Base-by-base conservation (phyloP, 2,888 invertebrate genomes). In the Sussaba pulchella region DNA sequence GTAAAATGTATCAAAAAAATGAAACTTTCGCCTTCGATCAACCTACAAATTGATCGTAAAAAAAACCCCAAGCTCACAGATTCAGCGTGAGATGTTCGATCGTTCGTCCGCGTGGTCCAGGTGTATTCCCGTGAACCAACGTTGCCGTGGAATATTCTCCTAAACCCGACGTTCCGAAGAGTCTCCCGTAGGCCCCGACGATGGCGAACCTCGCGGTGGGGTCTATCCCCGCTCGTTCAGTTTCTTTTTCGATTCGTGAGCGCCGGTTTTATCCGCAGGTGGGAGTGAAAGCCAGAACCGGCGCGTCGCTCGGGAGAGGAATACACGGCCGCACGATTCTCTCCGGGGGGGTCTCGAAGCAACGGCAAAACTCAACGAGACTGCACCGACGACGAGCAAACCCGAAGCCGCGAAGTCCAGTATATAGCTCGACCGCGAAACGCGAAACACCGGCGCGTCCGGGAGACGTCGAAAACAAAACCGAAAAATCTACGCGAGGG, bases 231-330 rank as follows among this genome's bases (percentile, higher is more conserved):
- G 64, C 64, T 6, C 45, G 64, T 70, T 69, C 63, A 57, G 63
- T 43, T 6, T 2, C 6, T 2, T 31, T n/a, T n/a, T n/a, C 45
- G 47, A 71, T 71, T 71, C 76, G 72, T 64, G 76, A 66, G 43
- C 54, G 47, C 21, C 17, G 71, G 47, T 72, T 41, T n/a, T 43
- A 54, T 17, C 26, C 57, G n/a, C 74, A 81, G 81, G 81, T 81
- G 81, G 81, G 81, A 81, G 81, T 77, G 81, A 81, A 81, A 81
- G 81, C 81, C 81, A 80, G n/a, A 67, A 75, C 61, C 31, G 72
- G 76, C 63, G 72, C 74, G n/a, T n/a, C n/a, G n/a, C n/a, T n/a
- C n/a, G 61, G 75, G 66, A 71, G 80, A 71, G 31, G 6, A n/a
- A n/a, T n/a, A 31, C 36, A 26, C 71, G 59, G 54, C 52, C 75